Base-by-base conservation (phyloP, 2,797 vertebrate genomes). In the Coendou prehensilis region DNA sequence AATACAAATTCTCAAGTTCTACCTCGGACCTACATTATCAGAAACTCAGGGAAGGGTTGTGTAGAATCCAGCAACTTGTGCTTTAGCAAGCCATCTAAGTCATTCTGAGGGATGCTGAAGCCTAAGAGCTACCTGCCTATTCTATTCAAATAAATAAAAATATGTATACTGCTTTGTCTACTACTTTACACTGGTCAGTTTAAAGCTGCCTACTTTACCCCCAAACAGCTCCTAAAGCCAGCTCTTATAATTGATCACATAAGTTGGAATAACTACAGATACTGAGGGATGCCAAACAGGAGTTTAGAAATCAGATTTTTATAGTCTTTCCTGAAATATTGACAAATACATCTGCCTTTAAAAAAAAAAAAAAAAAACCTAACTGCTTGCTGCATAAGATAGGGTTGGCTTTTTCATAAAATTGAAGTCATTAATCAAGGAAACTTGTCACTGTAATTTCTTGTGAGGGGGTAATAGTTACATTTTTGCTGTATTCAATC, bases 401-500 rank as follows among this genome's bases (percentile, higher is more conserved):
- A 80, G 71, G 50, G 33, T 69, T 95, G 45, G 33, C 80, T 96
- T 95, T 91, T 95, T 61, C 89, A 56, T 91, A 81, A 94, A 97
- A 96, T 0, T 73, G 33, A 95, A 97, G 79, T 84, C 18, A 87
- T 61, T 93, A 52, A 82, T 82, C 47, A 93, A 57, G 50, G 47
- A 89, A 88, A 80, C 18, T 57, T 93, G 23, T 88, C 84, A 81
- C 11, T 87, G 7, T 94, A 50, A 96, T 88, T 91, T 95, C 64
- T 71, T 85, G 61, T 28, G 33, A 76, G 54, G 61, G n/a, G 26
- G 0, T 50, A 84, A 73, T 71, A 56, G 54, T 71, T 82, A 69
- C 13, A 69, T 89, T 84, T 59, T 88, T 88, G 45, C 45, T 90
- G 18, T 89, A 11, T 75, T 69, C 47, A 85, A 26, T 9, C 90